Evolutionary conservation across 1,140 invertebrate genomes (phyloP), one percentile per base, ranked within the genome.

Genomic region (Drosophila baimaii): DNA sequence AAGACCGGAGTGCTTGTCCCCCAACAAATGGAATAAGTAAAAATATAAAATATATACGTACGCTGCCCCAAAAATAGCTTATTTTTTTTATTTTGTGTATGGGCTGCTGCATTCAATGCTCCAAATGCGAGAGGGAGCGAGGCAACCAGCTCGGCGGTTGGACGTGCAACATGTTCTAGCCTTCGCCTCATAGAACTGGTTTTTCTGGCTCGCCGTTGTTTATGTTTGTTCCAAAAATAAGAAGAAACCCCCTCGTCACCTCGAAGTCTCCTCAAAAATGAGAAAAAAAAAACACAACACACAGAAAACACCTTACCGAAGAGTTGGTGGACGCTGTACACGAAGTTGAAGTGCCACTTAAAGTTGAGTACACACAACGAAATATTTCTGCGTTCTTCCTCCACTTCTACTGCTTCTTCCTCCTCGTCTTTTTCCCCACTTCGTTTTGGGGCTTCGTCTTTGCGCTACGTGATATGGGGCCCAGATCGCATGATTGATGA

Each of bases 211-310:
- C 61, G 52, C 19, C 51, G 81, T 71, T 86, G 83, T 79, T 86
- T 79, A 82, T 86, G 66, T 86, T 86, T 86, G 68, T 88, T 86
- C 79, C 84, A 79, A 88, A 86, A 86, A 88, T 86, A 88, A 86
- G 63, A 79, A 62, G 51, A 31, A 43, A 23, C 27, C 25, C 64
- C 56, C 27, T 65, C 54, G 41, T 33, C 63, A 47, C 43, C 19
- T 19, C 23, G 46, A 9, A 37, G 49, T 29, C 61, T 56, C 66
- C 59, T 56, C 58, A 15, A 1, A 35, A 19, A n/a, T 31, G 21
- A 15, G 51, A 13, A 5, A 21, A n/a, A 5, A 49, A 56, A 47
- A 59, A 35, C 0, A 51, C n/a, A 37, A 15, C 23, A 13, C 25
- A 43, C 39, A 59, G 33, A 64, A 69, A 65, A 77, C 56, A 76